Evolutionary conservation across 2,888 invertebrate species (phyloP).

Genomic region (Drosophila phalerata): DNA sequence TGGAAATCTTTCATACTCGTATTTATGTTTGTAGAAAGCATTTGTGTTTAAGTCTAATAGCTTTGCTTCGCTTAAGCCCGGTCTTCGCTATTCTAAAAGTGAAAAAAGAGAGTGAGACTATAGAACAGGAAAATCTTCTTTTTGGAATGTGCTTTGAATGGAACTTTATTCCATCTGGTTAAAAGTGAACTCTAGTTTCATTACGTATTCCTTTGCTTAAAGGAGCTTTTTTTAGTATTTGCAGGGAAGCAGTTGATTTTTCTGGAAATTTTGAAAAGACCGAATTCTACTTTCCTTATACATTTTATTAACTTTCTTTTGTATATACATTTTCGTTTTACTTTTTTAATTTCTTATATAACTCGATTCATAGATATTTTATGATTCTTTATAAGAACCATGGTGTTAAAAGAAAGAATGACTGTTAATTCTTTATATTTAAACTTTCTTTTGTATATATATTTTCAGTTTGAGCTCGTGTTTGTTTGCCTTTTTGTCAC

Average conservation of each 20-base stretch:
- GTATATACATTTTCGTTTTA: not conserved
- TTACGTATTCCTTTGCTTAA: not conserved
- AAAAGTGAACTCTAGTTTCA: not conserved
- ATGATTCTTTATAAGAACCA: too few species aligned
- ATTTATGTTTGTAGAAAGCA: slow-evolving; percentile 19
- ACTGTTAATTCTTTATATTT: not conserved
- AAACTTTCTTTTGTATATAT: slow-evolving; percentile 30
- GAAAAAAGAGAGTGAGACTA: slow-evolving; percentile 1
- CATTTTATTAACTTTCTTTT: too few species aligned
- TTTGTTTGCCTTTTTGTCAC: slow-evolving; percentile 24
- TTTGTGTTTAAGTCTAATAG: slow-evolving; percentile 11
- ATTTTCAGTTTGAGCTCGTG: not conserved
- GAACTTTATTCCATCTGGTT: not conserved
- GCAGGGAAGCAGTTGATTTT: too few species aligned
- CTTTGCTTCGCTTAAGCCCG: slow-evolving; percentile 9
- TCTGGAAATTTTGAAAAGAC: too few species aligned
- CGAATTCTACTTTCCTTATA: too few species aligned
- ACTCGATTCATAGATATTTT: not conserved
- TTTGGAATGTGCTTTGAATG: not conserved
- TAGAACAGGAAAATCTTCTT: slow-evolving; percentile 2
- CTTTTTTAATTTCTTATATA: not conserved
- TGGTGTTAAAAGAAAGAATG: not conserved
- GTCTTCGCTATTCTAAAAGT: slow-evolving; percentile 13
- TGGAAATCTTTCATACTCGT: slow-evolving; percentile 40
- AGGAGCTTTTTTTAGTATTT: too few species aligned